Evolutionary conservation across 2,888 invertebrate genomes (phyloP), one percentile per base, ranked within the genome.

Genomic region (Patella depressa): DNA sequence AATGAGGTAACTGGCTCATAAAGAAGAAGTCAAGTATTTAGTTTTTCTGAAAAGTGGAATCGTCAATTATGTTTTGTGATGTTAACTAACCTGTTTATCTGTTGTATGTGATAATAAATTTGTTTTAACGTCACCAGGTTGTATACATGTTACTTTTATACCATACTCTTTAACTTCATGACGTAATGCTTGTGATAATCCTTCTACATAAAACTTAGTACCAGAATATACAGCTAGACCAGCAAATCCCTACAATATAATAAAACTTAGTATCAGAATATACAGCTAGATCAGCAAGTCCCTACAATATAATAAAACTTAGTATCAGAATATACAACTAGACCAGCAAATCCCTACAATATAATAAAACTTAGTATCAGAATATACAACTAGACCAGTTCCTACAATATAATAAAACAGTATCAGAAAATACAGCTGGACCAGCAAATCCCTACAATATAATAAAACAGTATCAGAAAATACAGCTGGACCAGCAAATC

Each of bases 181-280:
- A 29, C 92, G 84, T 79, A 92, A 79, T 4, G 89, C 91, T 78
- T 91, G 90, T 1, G 91, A 91, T 76, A 92, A 80, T 12, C 92
- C 92, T 79, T 92, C 92, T 69, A 92, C 86, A 81, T 91, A 93
- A 83, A 92, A 92, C 84, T 92, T 92, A 71, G 91, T 90, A 14
- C 92, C 92, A 11, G 91, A 90, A 82, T 92, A 92, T 19, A 92
- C 92, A 57, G 91, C 91, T 45, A 92, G 84, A 3, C 92, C 92
- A 54, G 92, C 84, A 81, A 92, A 90, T 0, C 91, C 89, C 90
- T 91, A 85, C 3, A 78, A 79, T 24, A 54, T 45, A 45, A 81
- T 91, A 93, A 83, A 92, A 92, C 84, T 92, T 92, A 71, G 91
- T 90, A 14, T 92, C 92, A 11, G 91, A 90, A 82, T 92, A 93